phyloP scores from a whole-genome alignment of 1,140 invertebrate genomes.

The Pectinophora gossypiella region DNA sequence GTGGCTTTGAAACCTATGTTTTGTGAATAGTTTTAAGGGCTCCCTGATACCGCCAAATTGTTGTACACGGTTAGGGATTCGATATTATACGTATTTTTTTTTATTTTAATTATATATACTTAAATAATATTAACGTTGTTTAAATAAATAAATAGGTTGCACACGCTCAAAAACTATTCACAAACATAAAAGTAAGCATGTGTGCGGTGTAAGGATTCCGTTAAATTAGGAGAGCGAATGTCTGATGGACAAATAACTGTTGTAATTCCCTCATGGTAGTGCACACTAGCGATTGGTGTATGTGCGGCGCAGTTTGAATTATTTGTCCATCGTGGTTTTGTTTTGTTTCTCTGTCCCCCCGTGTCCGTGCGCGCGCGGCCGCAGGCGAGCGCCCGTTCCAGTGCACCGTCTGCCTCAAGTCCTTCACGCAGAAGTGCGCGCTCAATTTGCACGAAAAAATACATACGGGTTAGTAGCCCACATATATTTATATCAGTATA shows the following conservation, averaged over 20 bases:
- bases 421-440: constrained; percentile 81
- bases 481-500: constrained; percentile 60
- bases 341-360: constrained; percentile 73
- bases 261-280: constrained; percentile 66
- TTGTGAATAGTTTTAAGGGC: constrained; percentile 75
- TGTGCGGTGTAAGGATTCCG: constrained; percentile 64
- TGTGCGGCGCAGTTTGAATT: constrained; percentile 38
- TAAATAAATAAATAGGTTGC: constrained; percentile 47
- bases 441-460: constrained; percentile 80
- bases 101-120: constrained; percentile 5
- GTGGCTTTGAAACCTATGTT: constrained; percentile 66
- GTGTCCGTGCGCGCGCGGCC: constrained; percentile 48
- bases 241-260: constrained; percentile 70
- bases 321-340: constrained; percentile 76
- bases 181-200: constrained; percentile 72
- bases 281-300: constrained; percentile 23
- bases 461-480: constrained; percentile 78
- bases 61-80: constrained; percentile 44
- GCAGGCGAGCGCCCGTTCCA: constrained; percentile 81
- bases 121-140: background rate
- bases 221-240: constrained; percentile 58
- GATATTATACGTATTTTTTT: constrained; percentile 37
- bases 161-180: constrained; percentile 77
- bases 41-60: constrained; percentile 34
- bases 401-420: constrained; percentile 81